Evolutionary conservation across 2,113 vertebrate genomes (phyloP).

Genomic region (Cynoglossus semilaevis): DNA sequence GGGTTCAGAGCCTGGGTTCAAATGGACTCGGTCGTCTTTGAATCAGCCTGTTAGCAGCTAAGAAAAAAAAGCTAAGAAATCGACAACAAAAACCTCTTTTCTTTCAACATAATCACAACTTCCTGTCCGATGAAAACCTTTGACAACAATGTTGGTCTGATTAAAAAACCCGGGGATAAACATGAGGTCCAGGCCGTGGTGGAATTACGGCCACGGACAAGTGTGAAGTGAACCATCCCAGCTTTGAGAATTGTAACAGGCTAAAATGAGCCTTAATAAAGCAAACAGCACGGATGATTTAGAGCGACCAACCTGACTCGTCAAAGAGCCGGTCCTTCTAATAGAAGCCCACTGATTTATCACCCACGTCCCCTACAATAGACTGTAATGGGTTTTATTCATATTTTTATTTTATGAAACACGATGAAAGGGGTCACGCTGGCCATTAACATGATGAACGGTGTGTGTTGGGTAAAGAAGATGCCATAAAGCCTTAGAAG

Average conservation of each 20-base stretch:
- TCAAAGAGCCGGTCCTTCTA: slow-evolving; percentile 69
- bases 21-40: too few relatives aligned
- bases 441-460: slow-evolving; percentile 78
- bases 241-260: slow-evolving; percentile 29
- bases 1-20: too few relatives aligned
- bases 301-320: slow-evolving; percentile 50
- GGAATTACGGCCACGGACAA: slow-evolving; percentile 15
- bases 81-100: too few relatives aligned
- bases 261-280: slow-evolving; percentile 43
- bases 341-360: slow-evolving; percentile 72
- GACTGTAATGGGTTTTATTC: slow-evolving; percentile 77
- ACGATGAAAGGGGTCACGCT: slow-evolving; percentile 78
- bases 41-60: too few relatives aligned
- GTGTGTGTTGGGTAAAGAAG: slow-evolving; percentile 79
- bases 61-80: too few relatives aligned
- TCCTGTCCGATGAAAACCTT: slow-evolving; percentile 10
- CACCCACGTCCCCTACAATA: slow-evolving; percentile 67
- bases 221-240: slow-evolving; percentile 33
- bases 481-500: slow-evolving; percentile 78
- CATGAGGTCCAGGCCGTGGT: not conserved
- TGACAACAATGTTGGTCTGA: too few relatives aligned
- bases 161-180: too few relatives aligned
- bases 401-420: slow-evolving; percentile 82
- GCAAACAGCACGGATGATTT: slow-evolving; percentile 62
- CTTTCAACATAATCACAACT: not conserved